Conservation (phyloP, 2,797 vertebrate genomes). For the Caiman crocodilus region DNA sequence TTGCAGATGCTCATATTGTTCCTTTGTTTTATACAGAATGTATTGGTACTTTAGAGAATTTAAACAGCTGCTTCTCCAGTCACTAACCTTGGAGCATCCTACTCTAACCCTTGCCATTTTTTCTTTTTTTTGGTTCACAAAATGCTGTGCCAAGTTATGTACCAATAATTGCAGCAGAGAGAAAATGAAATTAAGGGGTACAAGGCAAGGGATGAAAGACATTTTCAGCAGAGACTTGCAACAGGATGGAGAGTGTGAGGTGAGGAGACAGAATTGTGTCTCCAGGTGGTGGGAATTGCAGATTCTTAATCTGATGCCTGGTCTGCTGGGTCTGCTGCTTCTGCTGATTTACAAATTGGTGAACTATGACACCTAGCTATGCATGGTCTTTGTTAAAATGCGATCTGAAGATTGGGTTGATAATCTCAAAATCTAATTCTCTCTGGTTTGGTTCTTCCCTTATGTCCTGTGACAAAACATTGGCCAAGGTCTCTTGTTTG, state of each 20-base stretch:
- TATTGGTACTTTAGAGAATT: background rate
- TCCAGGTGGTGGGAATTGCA: background rate
- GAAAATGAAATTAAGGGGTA: background rate
- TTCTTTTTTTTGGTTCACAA: background rate
- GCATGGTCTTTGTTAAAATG: background rate
- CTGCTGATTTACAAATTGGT: background rate
- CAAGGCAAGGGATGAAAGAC: background rate
- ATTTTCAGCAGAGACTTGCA: background rate
- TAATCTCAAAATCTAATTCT: background rate
- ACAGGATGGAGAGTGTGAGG: background rate
- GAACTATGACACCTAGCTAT: background rate
- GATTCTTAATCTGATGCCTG: background rate
- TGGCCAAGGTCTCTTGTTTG: background rate
- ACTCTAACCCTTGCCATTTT: background rate
- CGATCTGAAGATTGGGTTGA: background rate
- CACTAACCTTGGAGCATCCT: background rate
- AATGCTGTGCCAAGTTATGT: background rate
- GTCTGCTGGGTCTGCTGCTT: background rate
- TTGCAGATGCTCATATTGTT: background rate
- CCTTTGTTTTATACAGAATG: background rate
- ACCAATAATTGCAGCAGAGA: background rate
- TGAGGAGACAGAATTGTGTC: background rate
- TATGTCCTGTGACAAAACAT: background rate
- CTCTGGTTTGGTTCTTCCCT: background rate
- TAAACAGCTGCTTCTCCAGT: background rate